A percentile compares a stretch with the other conserved stretches of the same genome.
Conservation (phyloP, 2,113 vertebrate species). For the Callipepla squamata region DNA sequence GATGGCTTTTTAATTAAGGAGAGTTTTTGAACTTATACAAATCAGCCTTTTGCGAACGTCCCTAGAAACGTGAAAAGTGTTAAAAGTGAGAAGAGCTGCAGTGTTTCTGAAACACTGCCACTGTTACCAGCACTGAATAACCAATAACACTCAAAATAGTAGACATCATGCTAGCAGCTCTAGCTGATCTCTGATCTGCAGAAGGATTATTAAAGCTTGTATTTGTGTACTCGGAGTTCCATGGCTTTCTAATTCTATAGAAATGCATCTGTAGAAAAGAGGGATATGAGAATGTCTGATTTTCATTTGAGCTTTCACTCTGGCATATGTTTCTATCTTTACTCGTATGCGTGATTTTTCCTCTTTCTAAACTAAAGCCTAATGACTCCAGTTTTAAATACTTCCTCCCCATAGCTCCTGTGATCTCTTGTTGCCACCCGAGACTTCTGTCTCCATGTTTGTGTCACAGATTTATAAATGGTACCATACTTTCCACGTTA, state of each 20-base stretch:
- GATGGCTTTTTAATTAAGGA: constrained; percentile 66
- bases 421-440: constrained; percentile 7
- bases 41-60: constrained; percentile 38
- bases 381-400: constrained; percentile 1
- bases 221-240: not conserved
- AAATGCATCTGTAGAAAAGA: constrained; percentile 9
- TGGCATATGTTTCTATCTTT: not conserved
- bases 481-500: constrained; percentile 57
- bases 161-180: not conserved
- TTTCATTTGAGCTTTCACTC: not conserved
- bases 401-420: constrained; percentile 38
- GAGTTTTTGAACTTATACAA: constrained; percentile 58
- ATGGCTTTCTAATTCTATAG: not conserved
- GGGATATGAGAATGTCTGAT: not conserved
- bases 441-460: constrained; percentile 11
- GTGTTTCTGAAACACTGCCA: not conserved
- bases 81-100: constrained; percentile 30
- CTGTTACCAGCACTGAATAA: not conserved
- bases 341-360: constrained; percentile 1
- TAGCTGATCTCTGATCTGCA: not conserved
- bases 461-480: constrained; percentile 59
- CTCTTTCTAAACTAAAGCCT: constrained; percentile 38
- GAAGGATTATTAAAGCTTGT: not conserved
- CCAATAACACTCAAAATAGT: not conserved
- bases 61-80: constrained; percentile 49